Percentiles rank a stretch among this genome's conserved stretches.
These are phyloP conservation scores for Barbus barbus DNA, from an alignment of 2,113 vertebrate species.

Conservation along the genomic window DNA sequence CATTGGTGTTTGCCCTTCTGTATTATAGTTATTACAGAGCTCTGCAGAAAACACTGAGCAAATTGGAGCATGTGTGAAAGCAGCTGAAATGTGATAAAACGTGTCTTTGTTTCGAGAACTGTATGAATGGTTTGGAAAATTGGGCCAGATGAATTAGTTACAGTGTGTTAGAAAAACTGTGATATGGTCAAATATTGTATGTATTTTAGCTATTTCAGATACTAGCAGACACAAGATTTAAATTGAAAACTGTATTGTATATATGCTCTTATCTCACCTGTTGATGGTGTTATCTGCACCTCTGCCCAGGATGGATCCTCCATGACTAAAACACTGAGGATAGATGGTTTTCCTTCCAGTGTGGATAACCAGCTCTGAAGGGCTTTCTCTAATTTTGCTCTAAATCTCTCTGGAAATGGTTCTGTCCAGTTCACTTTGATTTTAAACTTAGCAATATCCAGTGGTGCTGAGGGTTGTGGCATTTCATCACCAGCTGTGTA, in stretches of 20 bases:
- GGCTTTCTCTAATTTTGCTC: accelerated
- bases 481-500: neutral
- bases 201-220: neutral
- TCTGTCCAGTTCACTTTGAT: constrained; percentile 46
- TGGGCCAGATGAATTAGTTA: too few species aligned
- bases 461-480: constrained; percentile 5
- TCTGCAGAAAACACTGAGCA: too few species aligned
- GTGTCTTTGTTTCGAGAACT: too few species aligned
- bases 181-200: neutral
- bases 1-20: neutral
- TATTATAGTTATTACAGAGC: too few species aligned
- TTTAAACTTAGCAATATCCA: neutral
- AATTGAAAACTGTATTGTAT: neutral
- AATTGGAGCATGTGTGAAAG: too few species aligned
- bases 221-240: neutral
- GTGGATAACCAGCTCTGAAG: constrained; percentile 57
- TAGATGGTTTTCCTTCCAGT: too few species aligned
- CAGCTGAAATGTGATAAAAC: too few species aligned
- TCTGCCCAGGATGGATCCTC: neutral
- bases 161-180: too few species aligned
- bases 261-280: constrained; percentile 49
- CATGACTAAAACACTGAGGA: neutral
- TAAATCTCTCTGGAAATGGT: accelerated
- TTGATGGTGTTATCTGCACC: constrained; percentile 41
- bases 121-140: too few species aligned